Conservation (phyloP, 1,140 invertebrate genomes). For the Acyrthosiphon pisum region DNA sequence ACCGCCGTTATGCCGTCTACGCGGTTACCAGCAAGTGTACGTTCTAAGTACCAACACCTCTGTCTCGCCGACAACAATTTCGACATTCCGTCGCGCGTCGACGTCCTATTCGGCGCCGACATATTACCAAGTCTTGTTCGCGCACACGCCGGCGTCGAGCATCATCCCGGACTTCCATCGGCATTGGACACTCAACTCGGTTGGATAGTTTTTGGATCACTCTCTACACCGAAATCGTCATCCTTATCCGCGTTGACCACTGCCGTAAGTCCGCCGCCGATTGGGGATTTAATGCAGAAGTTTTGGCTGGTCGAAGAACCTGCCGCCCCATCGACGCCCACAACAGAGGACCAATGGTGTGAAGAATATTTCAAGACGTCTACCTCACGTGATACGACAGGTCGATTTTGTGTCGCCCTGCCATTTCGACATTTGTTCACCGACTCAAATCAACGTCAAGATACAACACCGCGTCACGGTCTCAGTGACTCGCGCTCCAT, state of each 20-base stretch:
- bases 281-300: background rate
- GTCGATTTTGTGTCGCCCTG: background rate
- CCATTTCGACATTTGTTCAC: background rate
- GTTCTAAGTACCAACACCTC: background rate
- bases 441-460: background rate
- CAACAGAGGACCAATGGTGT: too few species aligned
- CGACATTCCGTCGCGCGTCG: background rate
- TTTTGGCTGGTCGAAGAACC: constrained; percentile 25
- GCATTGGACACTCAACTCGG: background rate
- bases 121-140: background rate
- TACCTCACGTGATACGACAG: background rate
- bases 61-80: background rate
- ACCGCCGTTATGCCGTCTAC: background rate
- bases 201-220: background rate
- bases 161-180: background rate
- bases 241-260: background rate
- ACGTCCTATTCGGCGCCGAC: background rate
- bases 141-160: background rate
- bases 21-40: background rate
- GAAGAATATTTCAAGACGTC: too few species aligned
- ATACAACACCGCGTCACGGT: background rate
- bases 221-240: background rate
- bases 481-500: background rate
- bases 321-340: too few species aligned
- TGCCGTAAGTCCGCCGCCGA: background rate